Evolutionary conservation across 2,113 vertebrate species (phyloP).

Genomic region (Pantherophis guttatus): DNA sequence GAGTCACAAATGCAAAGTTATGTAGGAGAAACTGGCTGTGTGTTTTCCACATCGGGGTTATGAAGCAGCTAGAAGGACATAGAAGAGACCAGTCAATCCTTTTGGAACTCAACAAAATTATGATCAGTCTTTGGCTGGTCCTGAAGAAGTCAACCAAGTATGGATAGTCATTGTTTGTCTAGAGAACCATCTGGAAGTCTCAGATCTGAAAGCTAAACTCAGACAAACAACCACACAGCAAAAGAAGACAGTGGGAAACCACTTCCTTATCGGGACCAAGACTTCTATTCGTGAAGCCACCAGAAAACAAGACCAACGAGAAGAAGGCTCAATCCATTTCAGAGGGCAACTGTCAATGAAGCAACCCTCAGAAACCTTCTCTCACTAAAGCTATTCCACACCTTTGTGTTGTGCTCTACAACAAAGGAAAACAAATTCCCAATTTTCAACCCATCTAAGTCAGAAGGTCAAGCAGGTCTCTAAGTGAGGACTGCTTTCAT

Average conservation of each 20-base stretch:
- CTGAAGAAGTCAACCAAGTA: not conserved
- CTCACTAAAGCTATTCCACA: not conserved
- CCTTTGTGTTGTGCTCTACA: not conserved
- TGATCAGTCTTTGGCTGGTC: not conserved
- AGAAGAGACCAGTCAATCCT: not conserved
- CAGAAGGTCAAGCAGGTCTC: not conserved
- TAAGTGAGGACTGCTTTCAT: not conserved
- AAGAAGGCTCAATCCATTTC: not conserved
- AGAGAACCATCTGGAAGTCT: not conserved
- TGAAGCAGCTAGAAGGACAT: not conserved
- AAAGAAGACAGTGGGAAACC: not conserved
- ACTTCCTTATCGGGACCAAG: not conserved
- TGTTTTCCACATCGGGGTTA: not conserved
- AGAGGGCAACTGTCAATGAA: not conserved
- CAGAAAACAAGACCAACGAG: not conserved
- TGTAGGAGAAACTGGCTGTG: not conserved
- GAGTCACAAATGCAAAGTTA: not conserved
- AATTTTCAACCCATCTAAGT: not conserved
- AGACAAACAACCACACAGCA: not conserved
- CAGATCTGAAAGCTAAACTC: not conserved
- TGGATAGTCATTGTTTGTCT: not conserved
- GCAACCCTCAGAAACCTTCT: not conserved
- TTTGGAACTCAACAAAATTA: not conserved
- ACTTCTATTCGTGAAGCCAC: not conserved
- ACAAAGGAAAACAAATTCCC: too few relatives aligned